These are phyloP conservation scores for Lasaia peninsularis DNA, from an alignment of 1,140 invertebrate species.

Conservation along the genomic window DNA sequence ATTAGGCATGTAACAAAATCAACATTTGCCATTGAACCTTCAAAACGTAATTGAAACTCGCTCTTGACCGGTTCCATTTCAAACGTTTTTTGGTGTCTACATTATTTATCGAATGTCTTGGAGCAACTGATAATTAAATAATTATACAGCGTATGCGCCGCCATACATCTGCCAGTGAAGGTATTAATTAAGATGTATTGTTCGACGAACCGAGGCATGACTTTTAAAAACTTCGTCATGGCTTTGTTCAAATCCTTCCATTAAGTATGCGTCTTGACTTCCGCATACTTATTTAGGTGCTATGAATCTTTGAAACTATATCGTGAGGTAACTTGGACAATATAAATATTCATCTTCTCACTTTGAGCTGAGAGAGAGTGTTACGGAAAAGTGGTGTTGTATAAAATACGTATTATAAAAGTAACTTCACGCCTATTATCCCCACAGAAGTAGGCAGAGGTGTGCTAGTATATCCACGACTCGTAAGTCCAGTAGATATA, in stretches of 20 bases:
- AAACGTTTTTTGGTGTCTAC: constrained; percentile 11
- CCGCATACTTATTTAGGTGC: constrained; percentile 27
- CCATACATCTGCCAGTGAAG: constrained; percentile 46
- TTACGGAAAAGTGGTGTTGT: too few relatives aligned
- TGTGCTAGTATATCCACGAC: too few relatives aligned
- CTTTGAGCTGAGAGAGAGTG: not conserved
- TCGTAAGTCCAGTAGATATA: too few relatives aligned
- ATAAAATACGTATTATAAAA: too few relatives aligned
- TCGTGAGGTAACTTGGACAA: not conserved
- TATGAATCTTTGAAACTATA: constrained; percentile 8
- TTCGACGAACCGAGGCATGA: constrained; percentile 56
- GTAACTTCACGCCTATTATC: too few relatives aligned
- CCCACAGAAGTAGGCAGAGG: too few relatives aligned
- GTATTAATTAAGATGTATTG: constrained; percentile 71
- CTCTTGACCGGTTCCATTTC: not conserved
- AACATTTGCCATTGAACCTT: not conserved
- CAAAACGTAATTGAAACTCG: not conserved
- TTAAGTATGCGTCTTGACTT: constrained; percentile 40
- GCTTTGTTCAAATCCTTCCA: constrained; percentile 45
- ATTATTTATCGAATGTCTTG: constrained; percentile 34
- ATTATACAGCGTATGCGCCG: constrained; percentile 47
- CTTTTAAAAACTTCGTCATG: constrained; percentile 59
- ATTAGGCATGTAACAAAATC: too few relatives aligned
- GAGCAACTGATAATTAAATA: constrained; percentile 52
- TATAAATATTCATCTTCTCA: constrained; percentile 4